These are phyloP conservation scores for Trissolcus basalis DNA, from an alignment of 1,140 invertebrate species.

Conservation along the genomic window DNA sequence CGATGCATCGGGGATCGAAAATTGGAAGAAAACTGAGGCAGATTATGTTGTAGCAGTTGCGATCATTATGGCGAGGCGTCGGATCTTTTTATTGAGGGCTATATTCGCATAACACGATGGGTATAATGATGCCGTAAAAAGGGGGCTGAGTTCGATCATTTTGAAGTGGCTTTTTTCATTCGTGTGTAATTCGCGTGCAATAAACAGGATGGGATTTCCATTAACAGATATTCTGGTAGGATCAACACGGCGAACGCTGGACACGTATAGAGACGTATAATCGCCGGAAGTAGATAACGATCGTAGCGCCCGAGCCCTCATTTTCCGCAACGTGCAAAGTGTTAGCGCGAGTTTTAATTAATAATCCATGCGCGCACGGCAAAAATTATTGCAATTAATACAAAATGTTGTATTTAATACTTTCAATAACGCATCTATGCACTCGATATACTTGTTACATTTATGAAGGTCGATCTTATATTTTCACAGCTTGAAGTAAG, in stretches of 20 bases:
- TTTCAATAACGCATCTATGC: conserved; percentile 37
- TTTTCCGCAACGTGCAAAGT: conserved; percentile 59
- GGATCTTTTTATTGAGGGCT: conserved; percentile 47
- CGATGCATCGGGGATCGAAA: conserved; percentile 28
- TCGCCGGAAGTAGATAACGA: conserved; percentile 61
- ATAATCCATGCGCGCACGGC: conserved; percentile 54
- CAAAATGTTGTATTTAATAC: conserved; percentile 40
- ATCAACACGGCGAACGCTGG: conserved; percentile 54
- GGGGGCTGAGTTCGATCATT: conserved; percentile 48
- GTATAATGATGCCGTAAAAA: conserved; percentile 59
- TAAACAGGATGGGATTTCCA: conserved; percentile 63
- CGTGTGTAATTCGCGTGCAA: conserved; percentile 55
- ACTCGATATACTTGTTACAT: conserved; percentile 1
- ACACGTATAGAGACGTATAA: conserved; percentile 57
- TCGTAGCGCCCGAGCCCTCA: conserved; percentile 49
- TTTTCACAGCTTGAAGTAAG: neutral
- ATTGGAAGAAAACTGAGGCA: conserved; percentile 40
- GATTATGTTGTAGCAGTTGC: conserved; percentile 54
- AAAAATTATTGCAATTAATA: conserved; percentile 57
- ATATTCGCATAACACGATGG: conserved; percentile 45
- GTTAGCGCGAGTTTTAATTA: conserved; percentile 54
- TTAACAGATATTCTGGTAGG: conserved; percentile 59
- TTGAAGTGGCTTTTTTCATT: conserved; percentile 43
- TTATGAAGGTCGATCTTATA: neutral
- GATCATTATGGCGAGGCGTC: conserved; percentile 49